Conservation (phyloP, 2,797 vertebrate species). For the Pygocentrus nattereri region DNA sequence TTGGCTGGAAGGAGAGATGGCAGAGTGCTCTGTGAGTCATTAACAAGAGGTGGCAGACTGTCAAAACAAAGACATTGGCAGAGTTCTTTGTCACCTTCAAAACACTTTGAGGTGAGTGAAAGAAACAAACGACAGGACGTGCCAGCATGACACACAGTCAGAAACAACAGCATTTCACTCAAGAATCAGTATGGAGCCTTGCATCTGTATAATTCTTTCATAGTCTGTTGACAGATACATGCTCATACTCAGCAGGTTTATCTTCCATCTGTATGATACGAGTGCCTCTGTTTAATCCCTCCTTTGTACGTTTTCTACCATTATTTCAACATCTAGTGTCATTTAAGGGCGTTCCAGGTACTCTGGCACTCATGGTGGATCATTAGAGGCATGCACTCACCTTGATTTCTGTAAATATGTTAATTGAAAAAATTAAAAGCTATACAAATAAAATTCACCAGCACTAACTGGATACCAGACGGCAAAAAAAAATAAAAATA, state of each 20-base stretch:
- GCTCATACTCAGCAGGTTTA: neutral
- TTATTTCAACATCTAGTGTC: neutral
- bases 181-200: neutral
- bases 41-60: conserved; percentile 55
- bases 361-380: neutral
- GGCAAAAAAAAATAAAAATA: too few relatives aligned
- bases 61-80: conserved; percentile 53
- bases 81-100: conserved; percentile 36
- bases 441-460: too few relatives aligned
- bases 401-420: too few relatives aligned
- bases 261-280: neutral
- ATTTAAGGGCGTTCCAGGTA: neutral
- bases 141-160: neutral
- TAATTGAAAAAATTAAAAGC: too few relatives aligned
- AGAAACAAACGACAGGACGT: conserved; percentile 23
- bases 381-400: too few relatives aligned
- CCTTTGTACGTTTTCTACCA: neutral
- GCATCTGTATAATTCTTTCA: neutral
- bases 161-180: neutral
- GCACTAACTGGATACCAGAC: too few relatives aligned
- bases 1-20: conserved; percentile 34
- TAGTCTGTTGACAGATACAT: neutral
- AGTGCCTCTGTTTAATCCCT: neutral
- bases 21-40: conserved; percentile 42
- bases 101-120: conserved; percentile 35